Base-by-base conservation (phyloP, 2,797 vertebrate species). In the Lepus oiostolus region DNA sequence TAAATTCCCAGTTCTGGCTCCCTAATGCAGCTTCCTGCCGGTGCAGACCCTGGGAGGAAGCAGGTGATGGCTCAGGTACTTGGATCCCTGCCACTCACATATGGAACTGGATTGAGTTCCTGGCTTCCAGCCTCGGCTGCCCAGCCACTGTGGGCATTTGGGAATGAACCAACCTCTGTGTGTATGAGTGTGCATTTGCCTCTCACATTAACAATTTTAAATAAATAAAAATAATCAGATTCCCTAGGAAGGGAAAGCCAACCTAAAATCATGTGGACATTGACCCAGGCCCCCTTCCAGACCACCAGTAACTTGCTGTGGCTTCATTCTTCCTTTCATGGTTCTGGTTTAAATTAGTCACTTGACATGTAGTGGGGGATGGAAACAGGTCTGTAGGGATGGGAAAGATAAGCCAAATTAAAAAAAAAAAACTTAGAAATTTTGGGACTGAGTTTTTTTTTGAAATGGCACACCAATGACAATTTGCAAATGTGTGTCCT, bases 401-500 rank as follows among this genome's bases (percentile, higher is more conserved):
- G 5, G 16, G 47, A 85, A 5, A 75, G 68, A 95, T n/a, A 28
- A 35, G 17, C 30, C 70, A 91, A 81, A 95, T 60, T 96, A 54
- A 14, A 58, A 17, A 58, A 58, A 77, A 96, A 90, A 91, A 38
- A 14, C 32, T 38, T 87, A 90, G 35, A 93, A 83, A 60, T 58
- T 95, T 70, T 52, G 4, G 88, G 63, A 85, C 38, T 91, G 32
- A 13, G 70, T 83, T 89, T 85, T 88, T 90, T 58, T 58, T 58
- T 58, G 88, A 22, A 92, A 94, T 93, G 75, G 89, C 91, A 95
- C 50, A 65, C 26, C 30, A 90, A 63, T 94, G 87, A 92, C 54
- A 95, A 89, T 88, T 94, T 91, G 91, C 62, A 74, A 97, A 94
- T 96, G 70, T 71, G 28, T 88, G 87, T 95, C 94, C 95, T 85